A percentile compares a stretch with the other conserved stretches of the same genome.
Evolutionary conservation across 2,113 vertebrate genomes (phyloP).

Genomic region (Hemicordylus capensis): DNA sequence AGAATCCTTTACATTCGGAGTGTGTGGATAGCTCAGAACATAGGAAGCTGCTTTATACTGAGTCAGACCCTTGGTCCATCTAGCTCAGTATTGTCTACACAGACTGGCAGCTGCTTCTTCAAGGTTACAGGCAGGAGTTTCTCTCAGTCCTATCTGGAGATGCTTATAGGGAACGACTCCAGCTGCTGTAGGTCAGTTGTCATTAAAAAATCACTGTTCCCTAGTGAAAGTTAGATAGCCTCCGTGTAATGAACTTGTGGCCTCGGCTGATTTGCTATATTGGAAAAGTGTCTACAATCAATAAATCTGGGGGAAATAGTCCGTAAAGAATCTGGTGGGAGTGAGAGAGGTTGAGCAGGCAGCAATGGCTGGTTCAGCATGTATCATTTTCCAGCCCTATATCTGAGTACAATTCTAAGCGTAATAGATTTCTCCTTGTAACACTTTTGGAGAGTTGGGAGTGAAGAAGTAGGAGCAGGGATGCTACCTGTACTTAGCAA

Average conservation of each 20-base stretch:
- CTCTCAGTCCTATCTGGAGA: no score
- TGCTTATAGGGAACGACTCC: not conserved
- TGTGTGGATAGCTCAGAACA: no score
- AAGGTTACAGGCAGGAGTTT: no score
- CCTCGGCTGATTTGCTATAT: not conserved
- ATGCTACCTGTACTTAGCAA: not conserved
- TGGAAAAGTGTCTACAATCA: accelerated
- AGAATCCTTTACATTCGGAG: accelerated
- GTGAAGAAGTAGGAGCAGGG: not conserved
- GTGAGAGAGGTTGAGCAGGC: not conserved
- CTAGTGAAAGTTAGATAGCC: not conserved
- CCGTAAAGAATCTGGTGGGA: not conserved
- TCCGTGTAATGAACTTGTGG: not conserved
- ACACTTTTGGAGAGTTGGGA: not conserved
- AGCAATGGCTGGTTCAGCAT: not conserved
- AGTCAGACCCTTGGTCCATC: no score
- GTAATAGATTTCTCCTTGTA: not conserved
- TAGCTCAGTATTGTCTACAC: no score
- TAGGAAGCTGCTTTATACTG: no score
- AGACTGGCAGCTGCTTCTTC: no score
- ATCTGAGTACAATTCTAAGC: no score
- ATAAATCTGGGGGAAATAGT: not conserved
- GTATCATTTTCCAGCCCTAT: not conserved
- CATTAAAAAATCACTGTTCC: not conserved
- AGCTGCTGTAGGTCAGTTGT: not conserved